Base-by-base conservation (phyloP, 2,113 vertebrate genomes). In the Steatornis caripensis region DNA sequence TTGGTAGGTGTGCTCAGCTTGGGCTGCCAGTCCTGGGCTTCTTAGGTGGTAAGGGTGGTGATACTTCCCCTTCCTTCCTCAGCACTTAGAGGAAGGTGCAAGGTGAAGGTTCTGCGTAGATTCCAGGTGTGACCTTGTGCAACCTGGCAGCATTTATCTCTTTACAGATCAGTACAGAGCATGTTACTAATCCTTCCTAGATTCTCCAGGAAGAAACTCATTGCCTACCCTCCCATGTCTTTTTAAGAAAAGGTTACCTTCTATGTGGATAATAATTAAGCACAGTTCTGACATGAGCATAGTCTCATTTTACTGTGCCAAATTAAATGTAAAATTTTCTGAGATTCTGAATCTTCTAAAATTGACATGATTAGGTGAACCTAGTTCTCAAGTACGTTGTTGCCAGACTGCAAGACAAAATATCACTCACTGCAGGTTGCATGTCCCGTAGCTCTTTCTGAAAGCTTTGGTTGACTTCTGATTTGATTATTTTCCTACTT, bases 241-340 rank as follows among this genome's bases (percentile, higher is more conserved):
- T 72, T 87, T 88, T 88, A 84, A 93, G 79, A 92, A 86, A 49
- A 80, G n/a, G 41, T 89, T 49, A 90, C 27, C 30, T 89, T 81
- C 81, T 78, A 36, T 1, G 4, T 34, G 43, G 51, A 17, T 77
- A 4, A 74, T 74, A 26, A 57, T 58, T 70, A 70, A 72, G 10
- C 26, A 10, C 46, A 24, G 15, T 68, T 90, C 58, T 86, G n/a
- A 46, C 26, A 49, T 12, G 30, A 87, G 12, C 7, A 6, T n/a
- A 51, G 45, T 60, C 45, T 64, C 6, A 29, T 48, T 93, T 86
- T 51, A 58, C 27, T 53, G 36, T 71, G 20, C 16, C n/a, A 0
- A 0, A 8, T 87, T 68, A 84, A 84, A 78, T 51, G 71, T 0
- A 11, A 11, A 43, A 0, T 84, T 58, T 75, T 81, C 26, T 75